These are phyloP conservation scores for Drosophila yakuba DNA, from an alignment of 1,140 invertebrate species.

Conservation along the genomic window DNA sequence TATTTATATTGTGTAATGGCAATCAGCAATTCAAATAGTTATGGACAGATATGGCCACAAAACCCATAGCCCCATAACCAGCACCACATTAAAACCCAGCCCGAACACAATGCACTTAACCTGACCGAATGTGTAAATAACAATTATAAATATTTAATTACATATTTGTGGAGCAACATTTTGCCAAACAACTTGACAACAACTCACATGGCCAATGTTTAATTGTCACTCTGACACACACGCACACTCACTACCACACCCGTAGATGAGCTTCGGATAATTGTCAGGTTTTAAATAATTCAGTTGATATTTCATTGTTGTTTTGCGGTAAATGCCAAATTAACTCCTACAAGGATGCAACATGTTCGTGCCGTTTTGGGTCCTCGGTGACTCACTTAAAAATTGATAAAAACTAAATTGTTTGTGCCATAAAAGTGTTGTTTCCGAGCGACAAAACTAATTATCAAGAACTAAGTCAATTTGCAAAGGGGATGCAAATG, in stretches of 20 bases:
- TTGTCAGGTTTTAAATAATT: conserved; percentile 70
- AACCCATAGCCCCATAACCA: neutral
- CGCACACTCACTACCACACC: too few species aligned
- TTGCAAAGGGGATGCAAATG: conserved; percentile 32
- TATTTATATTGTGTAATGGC: conserved; percentile 27
- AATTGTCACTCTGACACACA: conserved; percentile 60
- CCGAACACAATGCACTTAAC: conserved; percentile 36
- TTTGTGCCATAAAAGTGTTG: conserved; percentile 42
- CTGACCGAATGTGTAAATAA: conserved; percentile 52
- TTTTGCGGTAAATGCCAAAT: conserved; percentile 61
- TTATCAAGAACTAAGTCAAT: conserved; percentile 54
- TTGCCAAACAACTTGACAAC: conserved; percentile 41
- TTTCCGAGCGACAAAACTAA: conserved; percentile 52
- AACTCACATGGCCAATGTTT: conserved; percentile 47
- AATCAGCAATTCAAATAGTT: conserved; percentile 49
- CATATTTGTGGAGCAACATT: conserved; percentile 49
- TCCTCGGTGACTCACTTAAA: conserved; percentile 56
- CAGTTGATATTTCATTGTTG: conserved; percentile 47
- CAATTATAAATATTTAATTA: conserved; percentile 66
- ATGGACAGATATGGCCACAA: conserved; percentile 42
- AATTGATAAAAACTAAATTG: conserved; percentile 60
- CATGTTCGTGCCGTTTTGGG: conserved; percentile 34
- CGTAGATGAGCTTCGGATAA: conserved; percentile 43
- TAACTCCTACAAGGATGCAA: conserved; percentile 38
- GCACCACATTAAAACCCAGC: conserved; percentile 5